These are phyloP conservation scores for Ptychadena robeensis DNA, from an alignment of 2,797 vertebrate genomes.

Conservation along the genomic window DNA sequence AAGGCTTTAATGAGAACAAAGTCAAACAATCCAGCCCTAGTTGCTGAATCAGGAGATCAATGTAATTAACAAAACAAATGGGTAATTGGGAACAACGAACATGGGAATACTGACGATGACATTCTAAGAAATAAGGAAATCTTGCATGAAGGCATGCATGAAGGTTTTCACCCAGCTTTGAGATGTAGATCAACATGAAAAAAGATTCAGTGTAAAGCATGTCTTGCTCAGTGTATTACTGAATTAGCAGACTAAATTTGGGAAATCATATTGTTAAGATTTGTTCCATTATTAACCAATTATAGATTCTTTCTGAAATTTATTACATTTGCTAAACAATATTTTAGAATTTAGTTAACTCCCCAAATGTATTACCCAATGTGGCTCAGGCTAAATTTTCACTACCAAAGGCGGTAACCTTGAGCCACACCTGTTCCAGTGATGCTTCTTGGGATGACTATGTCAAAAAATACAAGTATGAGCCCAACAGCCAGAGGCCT, in stretches of 20 bases:
- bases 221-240: background rate
- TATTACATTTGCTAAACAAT: too few species aligned
- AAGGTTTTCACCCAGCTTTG: conserved; percentile 29
- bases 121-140: conserved; percentile 30
- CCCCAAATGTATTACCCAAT: too few species aligned
- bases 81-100: conserved; percentile 52
- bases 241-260: background rate
- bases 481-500: too few species aligned
- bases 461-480: too few species aligned
- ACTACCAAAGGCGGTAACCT: too few species aligned
- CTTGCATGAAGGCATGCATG: conserved; percentile 24
- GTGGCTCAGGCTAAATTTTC: too few species aligned
- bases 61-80: conserved; percentile 56
- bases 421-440: too few species aligned
- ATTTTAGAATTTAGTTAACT: too few species aligned
- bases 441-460: too few species aligned
- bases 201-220: background rate
- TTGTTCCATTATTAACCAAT: background rate
- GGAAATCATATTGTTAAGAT: background rate
- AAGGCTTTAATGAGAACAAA: conserved; percentile 60
- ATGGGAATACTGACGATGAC: conserved; percentile 45
- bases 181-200: background rate
- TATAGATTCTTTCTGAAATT: too few species aligned
- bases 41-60: conserved; percentile 63
- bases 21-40: conserved; percentile 60